phyloP scores from a whole-genome alignment of 2,113 vertebrate genomes.

The Mesocricetus auratus region DNA sequence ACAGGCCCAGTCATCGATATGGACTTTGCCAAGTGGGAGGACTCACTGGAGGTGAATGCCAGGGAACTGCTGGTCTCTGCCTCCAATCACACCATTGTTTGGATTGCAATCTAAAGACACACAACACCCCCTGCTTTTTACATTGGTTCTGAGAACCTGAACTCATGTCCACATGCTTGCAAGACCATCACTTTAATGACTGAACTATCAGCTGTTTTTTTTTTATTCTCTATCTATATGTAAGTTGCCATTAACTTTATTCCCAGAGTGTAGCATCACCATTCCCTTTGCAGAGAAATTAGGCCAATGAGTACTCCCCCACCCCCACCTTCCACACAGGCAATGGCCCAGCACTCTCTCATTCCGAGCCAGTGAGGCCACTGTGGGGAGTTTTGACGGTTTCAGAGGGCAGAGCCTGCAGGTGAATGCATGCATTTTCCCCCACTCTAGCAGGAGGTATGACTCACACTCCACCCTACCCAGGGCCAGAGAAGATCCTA shows the following conservation, averaged over 20 bases:
- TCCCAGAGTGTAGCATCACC: background rate
- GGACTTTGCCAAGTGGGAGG: background rate
- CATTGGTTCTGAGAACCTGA: background rate
- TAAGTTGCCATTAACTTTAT: background rate
- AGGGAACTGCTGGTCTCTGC: background rate
- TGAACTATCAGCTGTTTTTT: no score
- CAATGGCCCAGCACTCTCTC: no score
- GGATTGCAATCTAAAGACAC: no score
- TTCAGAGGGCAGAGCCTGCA: background rate
- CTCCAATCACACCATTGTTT: background rate
- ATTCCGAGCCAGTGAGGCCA: background rate
- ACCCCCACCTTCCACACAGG: background rate
- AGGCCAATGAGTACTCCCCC: background rate
- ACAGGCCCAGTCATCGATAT: background rate
- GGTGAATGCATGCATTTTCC: accelerated
- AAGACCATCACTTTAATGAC: background rate
- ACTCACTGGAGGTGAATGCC: no score
- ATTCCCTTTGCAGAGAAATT: background rate
- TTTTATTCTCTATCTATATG: background rate
- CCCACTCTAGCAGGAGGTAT: background rate
- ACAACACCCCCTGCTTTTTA: background rate
- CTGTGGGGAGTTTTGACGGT: background rate
- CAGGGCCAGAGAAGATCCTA: background rate
- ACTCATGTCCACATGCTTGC: background rate
- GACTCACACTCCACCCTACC: background rate